phyloP scores from a whole-genome alignment of 2,888 invertebrate species.

The Dynastes tityus region DNA sequence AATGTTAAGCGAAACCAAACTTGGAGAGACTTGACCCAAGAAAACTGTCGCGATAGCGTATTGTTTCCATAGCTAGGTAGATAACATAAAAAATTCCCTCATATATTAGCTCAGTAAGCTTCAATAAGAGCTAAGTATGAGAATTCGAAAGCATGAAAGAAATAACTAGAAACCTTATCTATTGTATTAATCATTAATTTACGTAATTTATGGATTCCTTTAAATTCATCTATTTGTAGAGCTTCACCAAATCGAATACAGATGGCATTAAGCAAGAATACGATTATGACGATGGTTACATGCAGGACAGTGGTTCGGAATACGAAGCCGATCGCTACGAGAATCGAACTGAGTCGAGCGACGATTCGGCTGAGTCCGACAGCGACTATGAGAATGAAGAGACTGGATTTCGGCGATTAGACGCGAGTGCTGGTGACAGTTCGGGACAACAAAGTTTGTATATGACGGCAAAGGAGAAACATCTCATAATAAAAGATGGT shows the following conservation, averaged over 20 bases:
- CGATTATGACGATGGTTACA: constrained; percentile 61
- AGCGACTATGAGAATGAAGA: constrained; percentile 69
- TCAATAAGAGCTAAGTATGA: too few relatives aligned
- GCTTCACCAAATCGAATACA: constrained; percentile 44
- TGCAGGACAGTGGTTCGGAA: constrained; percentile 67
- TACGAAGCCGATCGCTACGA: constrained; percentile 67
- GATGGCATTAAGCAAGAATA: constrained; percentile 51
- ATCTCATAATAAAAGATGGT: constrained; percentile 79
- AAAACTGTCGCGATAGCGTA: too few relatives aligned
- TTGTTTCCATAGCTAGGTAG: too few relatives aligned
- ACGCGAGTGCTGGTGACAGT: constrained; percentile 69
- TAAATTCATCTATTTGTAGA: constrained; percentile 14
- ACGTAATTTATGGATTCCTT: too few relatives aligned
- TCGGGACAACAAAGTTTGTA: constrained; percentile 75
- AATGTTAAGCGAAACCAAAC: too few relatives aligned
- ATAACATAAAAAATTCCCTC: too few relatives aligned
- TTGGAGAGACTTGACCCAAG: too few relatives aligned
- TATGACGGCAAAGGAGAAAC: constrained; percentile 88
- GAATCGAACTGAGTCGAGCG: constrained; percentile 74
- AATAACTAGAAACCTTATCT: too few relatives aligned
- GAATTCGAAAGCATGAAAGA: too few relatives aligned
- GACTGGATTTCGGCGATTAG: constrained; percentile 71
- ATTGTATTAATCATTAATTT: too few relatives aligned
- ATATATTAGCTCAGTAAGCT: too few relatives aligned
- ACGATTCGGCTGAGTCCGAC: constrained; percentile 65